These are phyloP conservation scores for Psittacus erithacus DNA, from an alignment of 2,113 vertebrate genomes.

Conservation along the genomic window DNA sequence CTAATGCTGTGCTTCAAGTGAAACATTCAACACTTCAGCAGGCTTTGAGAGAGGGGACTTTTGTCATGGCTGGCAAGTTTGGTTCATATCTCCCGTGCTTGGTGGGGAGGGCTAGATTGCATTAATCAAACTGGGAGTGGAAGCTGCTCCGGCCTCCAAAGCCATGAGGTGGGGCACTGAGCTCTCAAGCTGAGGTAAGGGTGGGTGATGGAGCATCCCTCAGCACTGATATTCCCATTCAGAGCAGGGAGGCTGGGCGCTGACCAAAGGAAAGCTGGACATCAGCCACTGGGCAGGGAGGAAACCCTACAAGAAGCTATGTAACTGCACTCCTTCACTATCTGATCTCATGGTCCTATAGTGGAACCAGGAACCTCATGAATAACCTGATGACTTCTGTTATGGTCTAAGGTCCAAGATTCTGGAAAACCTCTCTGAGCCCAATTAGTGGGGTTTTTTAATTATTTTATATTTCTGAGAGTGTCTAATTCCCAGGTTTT, in stretches of 20 bases:
- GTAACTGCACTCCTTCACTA: background rate
- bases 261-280: background rate
- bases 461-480: background rate
- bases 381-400: conserved; percentile 25
- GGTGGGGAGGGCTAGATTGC: background rate
- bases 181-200: background rate
- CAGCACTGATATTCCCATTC: background rate
- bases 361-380: conserved; percentile 41
- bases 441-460: background rate
- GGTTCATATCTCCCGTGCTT: background rate
- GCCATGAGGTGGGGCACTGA: background rate
- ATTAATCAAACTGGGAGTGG: background rate
- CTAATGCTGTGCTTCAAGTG: background rate
- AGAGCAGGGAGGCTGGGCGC: background rate
- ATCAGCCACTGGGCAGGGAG: background rate
- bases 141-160: background rate
- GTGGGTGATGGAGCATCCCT: background rate
- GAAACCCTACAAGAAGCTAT: background rate
- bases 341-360: conserved; percentile 11
- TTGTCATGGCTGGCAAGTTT: background rate
- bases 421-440: conserved; percentile 45
- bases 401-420: background rate
- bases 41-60: background rate
- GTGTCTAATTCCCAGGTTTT: conserved; percentile 14
- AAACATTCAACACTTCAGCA: background rate